Conservation (phyloP, 2,113 vertebrate genomes). For the Galbula dea region DNA sequence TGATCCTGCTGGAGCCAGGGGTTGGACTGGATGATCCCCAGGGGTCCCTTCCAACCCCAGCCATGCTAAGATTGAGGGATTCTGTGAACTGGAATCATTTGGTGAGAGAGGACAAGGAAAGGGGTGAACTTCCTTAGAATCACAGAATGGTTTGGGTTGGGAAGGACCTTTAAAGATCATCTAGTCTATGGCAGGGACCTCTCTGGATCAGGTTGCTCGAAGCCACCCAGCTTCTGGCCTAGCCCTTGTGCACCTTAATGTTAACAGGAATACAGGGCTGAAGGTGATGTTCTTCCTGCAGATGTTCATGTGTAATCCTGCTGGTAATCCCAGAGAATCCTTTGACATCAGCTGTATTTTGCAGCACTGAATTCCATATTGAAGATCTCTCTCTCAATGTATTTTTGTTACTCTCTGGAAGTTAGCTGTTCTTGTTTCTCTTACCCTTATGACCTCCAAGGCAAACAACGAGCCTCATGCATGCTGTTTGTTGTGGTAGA, state of each 20-base stretch:
- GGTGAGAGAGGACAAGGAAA: background rate
- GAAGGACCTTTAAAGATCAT: background rate
- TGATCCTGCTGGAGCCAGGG: background rate
- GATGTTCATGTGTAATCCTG: background rate
- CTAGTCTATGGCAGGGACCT: background rate
- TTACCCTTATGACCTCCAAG: background rate
- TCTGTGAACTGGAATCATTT: background rate
- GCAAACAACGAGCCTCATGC: background rate
- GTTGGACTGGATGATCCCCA: background rate
- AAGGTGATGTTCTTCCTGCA: background rate
- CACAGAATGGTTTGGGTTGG: background rate
- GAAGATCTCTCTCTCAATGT: background rate
- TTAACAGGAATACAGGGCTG: background rate
- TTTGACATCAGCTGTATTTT: background rate
- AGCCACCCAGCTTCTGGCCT: background rate
- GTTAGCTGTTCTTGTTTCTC: background rate
- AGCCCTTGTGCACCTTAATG: accelerated
- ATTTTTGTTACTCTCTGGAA: background rate
- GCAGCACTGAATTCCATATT: background rate
- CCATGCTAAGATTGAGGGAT: background rate
- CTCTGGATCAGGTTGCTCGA: background rate
- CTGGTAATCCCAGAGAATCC: background rate
- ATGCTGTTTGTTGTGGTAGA: background rate
- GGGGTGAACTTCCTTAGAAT: background rate
- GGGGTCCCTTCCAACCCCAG: background rate